Evolutionary conservation across 2,888 invertebrate genomes (phyloP).

Genomic region (Ernsta delagoae): DNA sequence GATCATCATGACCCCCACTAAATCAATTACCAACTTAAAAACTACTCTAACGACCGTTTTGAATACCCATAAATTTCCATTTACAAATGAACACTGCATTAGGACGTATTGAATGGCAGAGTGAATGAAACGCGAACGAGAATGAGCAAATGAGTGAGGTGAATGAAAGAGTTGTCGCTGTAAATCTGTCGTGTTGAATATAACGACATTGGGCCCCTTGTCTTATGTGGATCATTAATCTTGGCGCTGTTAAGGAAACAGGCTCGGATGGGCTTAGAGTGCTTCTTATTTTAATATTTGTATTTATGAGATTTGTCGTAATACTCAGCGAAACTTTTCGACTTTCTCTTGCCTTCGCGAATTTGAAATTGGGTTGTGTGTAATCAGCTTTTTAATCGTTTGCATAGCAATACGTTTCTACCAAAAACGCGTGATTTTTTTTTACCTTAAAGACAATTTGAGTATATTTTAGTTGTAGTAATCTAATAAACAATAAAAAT

Average conservation of each 20-base stretch:
- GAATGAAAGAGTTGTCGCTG: conserved; percentile 44
- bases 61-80: conserved; percentile 20
- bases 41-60: conserved; percentile 18
- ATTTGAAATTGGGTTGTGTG: too few relatives aligned
- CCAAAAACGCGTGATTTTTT: too few relatives aligned
- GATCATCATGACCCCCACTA: conserved; percentile 11
- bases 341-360: neutral
- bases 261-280: conserved; percentile 9
- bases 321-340: neutral
- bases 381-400: too few relatives aligned
- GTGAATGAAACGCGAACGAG: conserved; percentile 45
- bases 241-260: conserved; percentile 46
- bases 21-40: conserved; percentile 28
- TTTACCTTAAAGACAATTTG: too few relatives aligned
- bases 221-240: conserved; percentile 63
- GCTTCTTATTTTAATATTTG: conserved; percentile 4
- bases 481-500: too few relatives aligned
- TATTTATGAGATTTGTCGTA: neutral
- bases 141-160: conserved; percentile 43
- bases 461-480: too few relatives aligned
- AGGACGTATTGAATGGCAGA: neutral
- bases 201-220: conserved; percentile 56
- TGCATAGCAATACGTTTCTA: too few relatives aligned
- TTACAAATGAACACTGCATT: conserved; percentile 28
- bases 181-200: conserved; percentile 45